Evolutionary conservation across 2,113 vertebrate species (phyloP).

Genomic region (Chionis minor): DNA sequence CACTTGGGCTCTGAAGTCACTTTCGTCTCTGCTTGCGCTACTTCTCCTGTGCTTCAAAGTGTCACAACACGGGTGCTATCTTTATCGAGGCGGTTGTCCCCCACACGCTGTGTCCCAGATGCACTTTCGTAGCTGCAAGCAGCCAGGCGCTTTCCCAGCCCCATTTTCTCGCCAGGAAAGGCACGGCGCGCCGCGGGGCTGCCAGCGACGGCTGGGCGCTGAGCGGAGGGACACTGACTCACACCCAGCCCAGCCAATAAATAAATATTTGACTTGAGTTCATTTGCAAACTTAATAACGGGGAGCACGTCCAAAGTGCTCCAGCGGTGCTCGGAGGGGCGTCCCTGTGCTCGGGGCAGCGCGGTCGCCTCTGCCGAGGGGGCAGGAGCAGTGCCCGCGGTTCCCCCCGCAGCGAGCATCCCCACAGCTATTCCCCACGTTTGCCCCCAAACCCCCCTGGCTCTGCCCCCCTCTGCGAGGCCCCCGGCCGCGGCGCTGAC

Average conservation of each 20-base stretch:
- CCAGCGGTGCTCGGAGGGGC: accelerated
- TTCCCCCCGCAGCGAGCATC: background rate
- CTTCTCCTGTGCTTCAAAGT: background rate
- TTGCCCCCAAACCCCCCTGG: accelerated
- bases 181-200: accelerated
- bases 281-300: background rate
- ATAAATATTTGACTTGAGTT: background rate
- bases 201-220: background rate
- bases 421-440: accelerated
- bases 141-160: background rate
- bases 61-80: background rate
- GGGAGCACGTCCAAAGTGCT: background rate
- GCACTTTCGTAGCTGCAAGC: background rate
- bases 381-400: accelerated
- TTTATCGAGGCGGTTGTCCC: background rate
- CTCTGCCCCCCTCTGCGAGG: accelerated
- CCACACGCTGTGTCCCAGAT: background rate
- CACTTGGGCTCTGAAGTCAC: background rate
- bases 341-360: accelerated
- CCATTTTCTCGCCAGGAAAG: background rate
- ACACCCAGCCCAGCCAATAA: background rate
- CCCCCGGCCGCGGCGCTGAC: accelerated
- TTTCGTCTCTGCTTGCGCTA: background rate
- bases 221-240: background rate
- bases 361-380: accelerated